Base-by-base conservation (phyloP, 2,113 vertebrate genomes). In the Pachycephala philippinensis region DNA sequence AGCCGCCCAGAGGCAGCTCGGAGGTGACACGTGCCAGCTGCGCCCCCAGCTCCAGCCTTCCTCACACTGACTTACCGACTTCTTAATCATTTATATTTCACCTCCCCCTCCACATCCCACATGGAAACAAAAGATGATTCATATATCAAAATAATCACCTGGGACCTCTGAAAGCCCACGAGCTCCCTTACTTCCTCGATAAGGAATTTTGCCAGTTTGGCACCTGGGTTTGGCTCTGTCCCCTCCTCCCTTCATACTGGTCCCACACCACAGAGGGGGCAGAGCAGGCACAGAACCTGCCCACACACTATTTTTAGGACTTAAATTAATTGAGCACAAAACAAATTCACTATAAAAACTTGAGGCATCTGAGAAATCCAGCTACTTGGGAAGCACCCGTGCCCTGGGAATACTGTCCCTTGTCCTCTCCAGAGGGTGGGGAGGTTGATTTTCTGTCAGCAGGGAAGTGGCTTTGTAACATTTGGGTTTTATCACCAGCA, bases 111-210 rank as follows among this genome's bases (percentile, higher is more conserved):
- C 75, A 59, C 92, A 63, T 90, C 90, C 95, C 83, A 89, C 86
- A 2, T 65, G 65, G 91, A 81, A 94, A 96, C 71, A 89, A 87
- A 92, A 50, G 79, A 87, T 90, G 95, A 96, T 87, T 97, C 94
- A 95, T 26, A 21, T 44, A 70, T n/a, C 68, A 66, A 52, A 92
- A 93, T 87, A 70, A 92, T 89, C 84, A 88, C 72, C 68, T 7
- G 15, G 76, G 83, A 81, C 91, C 60, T 95, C 84, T 5, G 28
- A 59, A 69, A 92, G 75, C 86, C 89, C 83, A 92, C 6, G 0
- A 39, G 68, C 84, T 89, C 64, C 76, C 35, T 70, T 56, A 30
- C 54, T 70, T 45, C 39, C 49, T 28, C 20, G 44, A 50, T 30
- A 68, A 49, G 61, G 52, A 89, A 40, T 71, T 44, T 37, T 78